Conservation (phyloP, 2,113 vertebrate genomes). For the Orycteropus afer region DNA sequence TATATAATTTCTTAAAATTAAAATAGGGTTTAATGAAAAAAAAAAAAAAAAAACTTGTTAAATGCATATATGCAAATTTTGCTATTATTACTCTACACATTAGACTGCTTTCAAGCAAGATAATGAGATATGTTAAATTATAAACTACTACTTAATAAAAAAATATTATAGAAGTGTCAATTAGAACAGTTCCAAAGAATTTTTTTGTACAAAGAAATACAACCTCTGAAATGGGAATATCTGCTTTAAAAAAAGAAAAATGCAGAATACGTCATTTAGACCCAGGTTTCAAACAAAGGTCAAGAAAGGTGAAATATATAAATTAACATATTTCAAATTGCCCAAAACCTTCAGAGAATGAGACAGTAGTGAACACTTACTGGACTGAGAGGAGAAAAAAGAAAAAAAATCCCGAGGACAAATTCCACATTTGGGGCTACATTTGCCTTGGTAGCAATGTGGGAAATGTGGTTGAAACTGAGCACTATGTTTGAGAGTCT, state of each 20-base stretch:
- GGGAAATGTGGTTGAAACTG: background rate
- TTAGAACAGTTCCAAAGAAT: background rate
- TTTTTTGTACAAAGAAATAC: background rate
- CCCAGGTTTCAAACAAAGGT: background rate
- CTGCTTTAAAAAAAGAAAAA: background rate
- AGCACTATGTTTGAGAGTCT: background rate
- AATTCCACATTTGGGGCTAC: background rate
- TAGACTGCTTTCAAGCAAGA: conserved; percentile 11
- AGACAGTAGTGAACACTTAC: background rate
- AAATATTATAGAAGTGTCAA: background rate
- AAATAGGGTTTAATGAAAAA: background rate
- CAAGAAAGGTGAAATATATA: conserved; percentile 12
- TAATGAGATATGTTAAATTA: background rate
- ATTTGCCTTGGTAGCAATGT: background rate
- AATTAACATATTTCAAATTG: background rate
- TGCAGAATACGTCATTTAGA: conserved; percentile 12
- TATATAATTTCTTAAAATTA: background rate
- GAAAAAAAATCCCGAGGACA: background rate
- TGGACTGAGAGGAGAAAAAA: background rate
- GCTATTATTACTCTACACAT: background rate
- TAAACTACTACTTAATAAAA: background rate
- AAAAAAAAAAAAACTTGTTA: conserved; percentile 16
- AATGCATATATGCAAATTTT: background rate
- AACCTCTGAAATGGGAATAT: conserved; percentile 26
- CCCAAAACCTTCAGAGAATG: background rate